Evolutionary conservation across 2,113 vertebrate genomes (phyloP), one percentile per base, ranked within the genome.

Genomic region (Jaculus jaculus): DNA sequence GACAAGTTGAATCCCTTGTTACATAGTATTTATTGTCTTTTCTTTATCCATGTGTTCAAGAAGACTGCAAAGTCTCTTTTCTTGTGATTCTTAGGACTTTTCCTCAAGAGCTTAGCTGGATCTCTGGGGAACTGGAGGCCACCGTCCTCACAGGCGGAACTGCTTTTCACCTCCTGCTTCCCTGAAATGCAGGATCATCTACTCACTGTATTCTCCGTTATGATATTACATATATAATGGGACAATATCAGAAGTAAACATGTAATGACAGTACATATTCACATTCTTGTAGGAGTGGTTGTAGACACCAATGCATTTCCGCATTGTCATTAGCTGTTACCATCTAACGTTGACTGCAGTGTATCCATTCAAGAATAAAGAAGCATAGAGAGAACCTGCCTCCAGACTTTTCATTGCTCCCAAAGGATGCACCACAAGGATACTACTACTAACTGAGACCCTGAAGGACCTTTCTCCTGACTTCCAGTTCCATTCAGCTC

Each of bases 301-400:
- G 90, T 71, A 95, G 84, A 91, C 91, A 84, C 94, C 0, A 0
- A 87, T 34, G 87, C 95, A 79, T 94, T 89, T 89, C 91, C 84
- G 51, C 93, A 77, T 95, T 96, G 96, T 97, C 95, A 94, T 96
- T 94, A 96, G 94, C 87, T 92, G 24, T 87, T 87, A 87, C 90
- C 94, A 95, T 95, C 94, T 90, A 87, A 94, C 7, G 10, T 89
- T 95, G 54, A 54, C 54, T 54, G 95, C 96, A 71, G 82, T 97
- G 96, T 96, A 97, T 95, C 87, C 87, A 95, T 92, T 90, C 89
- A 91, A 93, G 96, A 97, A 97, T 97, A 97, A 97, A 97, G 84
- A 87, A 92, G 92, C 93, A 94, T 97, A 95, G 92, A 92, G 96
- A 90, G 77, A 94, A 74, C 60, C 39, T 2, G 94, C 61, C 96